Conservation (phyloP, 2,797 vertebrate species). For the Falco concolor region DNA sequence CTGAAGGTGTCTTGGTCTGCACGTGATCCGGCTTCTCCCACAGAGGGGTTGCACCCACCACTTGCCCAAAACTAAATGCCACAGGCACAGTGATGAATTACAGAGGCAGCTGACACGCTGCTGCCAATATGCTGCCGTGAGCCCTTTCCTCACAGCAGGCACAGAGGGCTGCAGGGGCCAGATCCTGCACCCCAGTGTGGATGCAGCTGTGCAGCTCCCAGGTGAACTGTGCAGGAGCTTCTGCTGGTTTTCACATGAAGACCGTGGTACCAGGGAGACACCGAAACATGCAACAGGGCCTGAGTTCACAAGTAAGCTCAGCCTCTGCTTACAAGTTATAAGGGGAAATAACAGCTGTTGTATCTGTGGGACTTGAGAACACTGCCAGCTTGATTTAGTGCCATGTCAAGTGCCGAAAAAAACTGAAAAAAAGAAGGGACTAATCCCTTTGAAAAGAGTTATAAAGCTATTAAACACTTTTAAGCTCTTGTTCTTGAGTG, state of each 20-base stretch:
- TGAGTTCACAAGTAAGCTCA: neutral
- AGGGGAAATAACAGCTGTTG: neutral
- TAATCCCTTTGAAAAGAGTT: neutral
- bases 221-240: neutral
- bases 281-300: no score
- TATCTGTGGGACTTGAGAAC: neutral
- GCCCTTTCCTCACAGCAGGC: neutral
- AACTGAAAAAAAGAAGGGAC: neutral
- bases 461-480: neutral
- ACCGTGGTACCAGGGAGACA: neutral
- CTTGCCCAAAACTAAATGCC: neutral
- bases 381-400: neutral
- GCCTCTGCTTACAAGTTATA: neutral
- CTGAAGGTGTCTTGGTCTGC: neutral
- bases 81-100: neutral
- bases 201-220: neutral
- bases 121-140: neutral
- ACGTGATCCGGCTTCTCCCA: neutral
- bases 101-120: neutral
- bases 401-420: neutral
- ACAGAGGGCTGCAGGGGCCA: neutral
- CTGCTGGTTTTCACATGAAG: neutral
- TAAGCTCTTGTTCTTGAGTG: neutral
- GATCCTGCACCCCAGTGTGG: neutral
- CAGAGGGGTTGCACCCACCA: neutral